Evolutionary conservation across 2,888 invertebrate species (phyloP), one percentile per base, ranked within the genome.

Genomic region (Drosophila tanythrix): DNA sequence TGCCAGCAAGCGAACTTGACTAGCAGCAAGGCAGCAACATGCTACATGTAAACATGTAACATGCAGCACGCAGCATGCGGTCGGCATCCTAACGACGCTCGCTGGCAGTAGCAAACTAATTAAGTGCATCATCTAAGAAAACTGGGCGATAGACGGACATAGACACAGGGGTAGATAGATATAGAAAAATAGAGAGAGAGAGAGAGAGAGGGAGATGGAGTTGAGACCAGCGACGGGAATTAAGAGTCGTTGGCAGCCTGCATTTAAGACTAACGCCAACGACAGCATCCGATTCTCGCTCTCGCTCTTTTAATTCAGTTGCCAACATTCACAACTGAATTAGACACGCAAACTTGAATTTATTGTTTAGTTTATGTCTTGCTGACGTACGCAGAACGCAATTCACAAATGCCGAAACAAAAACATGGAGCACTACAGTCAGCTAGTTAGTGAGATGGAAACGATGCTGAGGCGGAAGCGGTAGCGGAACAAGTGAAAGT

Each of bases 271-370:
- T 4, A 55, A 56, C 38, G 56, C 27, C 56, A 57, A 29, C 43
- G 18, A 18, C 29, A 51, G 51, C 51, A 29, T 29, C n/a, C 27
- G 3, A 2, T 11, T n/a, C 27, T 11, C 29, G 3, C 15, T 31
- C 56, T 15, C 36, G 29, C 52, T 48, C 62, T 60, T 60, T 63
- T 46, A 75, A 79, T 56, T 79, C 61, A 75, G 63, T 79, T 74
- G 74, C 53, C 79, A 81, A 73, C 81, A 60, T 75, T 75, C 79
- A 74, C 82, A 79, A 74, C 79, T 80, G 72, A 80, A 80, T 80
- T 80, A 80, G 80, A 82, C 65, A 76, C 80, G 76, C 76, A 76
- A 80, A 80, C 81, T 80, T 80, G 67, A 83, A 72, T 80, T 80
- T 80, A 80, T 80, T 80, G 81, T 76, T 69, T 53, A 64, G 83